Evolutionary conservation across 2,797 vertebrate species (phyloP).

Genomic region (Pseudocheirus occidentalis): DNA sequence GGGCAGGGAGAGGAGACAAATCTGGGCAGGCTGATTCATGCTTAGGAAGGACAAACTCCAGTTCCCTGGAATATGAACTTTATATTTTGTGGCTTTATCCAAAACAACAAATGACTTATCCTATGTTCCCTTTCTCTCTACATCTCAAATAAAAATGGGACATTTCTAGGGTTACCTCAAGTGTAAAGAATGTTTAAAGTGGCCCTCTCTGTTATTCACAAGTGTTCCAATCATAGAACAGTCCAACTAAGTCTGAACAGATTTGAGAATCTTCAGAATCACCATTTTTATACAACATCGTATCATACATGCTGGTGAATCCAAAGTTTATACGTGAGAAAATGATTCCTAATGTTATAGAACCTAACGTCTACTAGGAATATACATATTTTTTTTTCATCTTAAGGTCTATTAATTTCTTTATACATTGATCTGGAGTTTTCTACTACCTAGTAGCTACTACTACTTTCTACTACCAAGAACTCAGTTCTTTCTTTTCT

Average conservation of each 20-base stretch:
- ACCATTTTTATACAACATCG: not conserved
- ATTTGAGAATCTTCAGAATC: not conserved
- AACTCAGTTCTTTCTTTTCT: not conserved
- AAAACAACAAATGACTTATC: not conserved
- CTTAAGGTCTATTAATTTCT: not conserved
- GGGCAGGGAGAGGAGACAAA: not conserved
- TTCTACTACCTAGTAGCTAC: not conserved
- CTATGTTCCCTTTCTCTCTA: not conserved
- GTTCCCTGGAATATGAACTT: not conserved
- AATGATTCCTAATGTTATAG: not conserved
- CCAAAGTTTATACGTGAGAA: not conserved
- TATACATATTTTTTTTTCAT: not conserved
- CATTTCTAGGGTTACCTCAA: not conserved
- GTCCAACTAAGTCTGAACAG: not conserved
- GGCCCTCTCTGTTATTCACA: not conserved
- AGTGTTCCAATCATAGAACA: not conserved
- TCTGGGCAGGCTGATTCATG: not conserved
- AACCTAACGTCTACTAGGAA: not conserved
- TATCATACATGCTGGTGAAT: not conserved
- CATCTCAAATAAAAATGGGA: not conserved
- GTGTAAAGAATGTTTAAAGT: not conserved
- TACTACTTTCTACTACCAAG: not conserved
- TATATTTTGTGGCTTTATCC: not conserved
- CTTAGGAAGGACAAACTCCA: not conserved
- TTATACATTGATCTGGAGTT: not conserved